These are phyloP conservation scores for Punctoribates punctum DNA, from an alignment of 2,888 invertebrate species.

Conservation along the genomic window DNA sequence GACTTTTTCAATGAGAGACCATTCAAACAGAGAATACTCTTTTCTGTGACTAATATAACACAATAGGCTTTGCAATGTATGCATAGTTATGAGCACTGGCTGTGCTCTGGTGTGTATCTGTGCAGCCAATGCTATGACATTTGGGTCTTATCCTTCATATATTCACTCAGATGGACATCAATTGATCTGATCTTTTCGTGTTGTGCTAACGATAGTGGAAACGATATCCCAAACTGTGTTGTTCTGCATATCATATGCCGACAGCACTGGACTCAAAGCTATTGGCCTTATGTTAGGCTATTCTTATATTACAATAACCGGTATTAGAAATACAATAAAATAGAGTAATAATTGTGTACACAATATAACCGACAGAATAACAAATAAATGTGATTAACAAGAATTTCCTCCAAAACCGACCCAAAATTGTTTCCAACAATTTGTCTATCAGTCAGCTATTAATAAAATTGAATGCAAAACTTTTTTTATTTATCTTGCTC, in stretches of 20 bases:
- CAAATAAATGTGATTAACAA: not conserved
- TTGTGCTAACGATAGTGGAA: conserved; percentile 22
- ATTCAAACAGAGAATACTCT: not conserved
- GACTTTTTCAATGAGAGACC: too few species aligned
- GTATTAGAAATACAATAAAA: conserved; percentile 9
- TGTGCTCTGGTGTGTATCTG: not conserved
- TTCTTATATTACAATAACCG: conserved; percentile 19
- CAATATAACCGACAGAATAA: conserved; percentile 6
- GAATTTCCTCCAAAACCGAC: not conserved
- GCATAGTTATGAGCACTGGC: conserved; percentile 18
- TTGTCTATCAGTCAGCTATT: not conserved
- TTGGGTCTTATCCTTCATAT: conserved; percentile 21
- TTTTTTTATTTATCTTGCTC: not conserved
- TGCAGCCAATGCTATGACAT: not conserved
- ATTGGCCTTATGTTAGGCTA: conserved; percentile 14
- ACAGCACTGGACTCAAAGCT: conserved; percentile 1
- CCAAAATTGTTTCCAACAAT: not conserved
- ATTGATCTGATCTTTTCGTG: conserved; percentile 32
- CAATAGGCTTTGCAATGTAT: not conserved
- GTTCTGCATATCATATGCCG: conserved; percentile 1
- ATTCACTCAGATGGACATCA: conserved; percentile 27
- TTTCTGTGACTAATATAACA: conserved; percentile 3
- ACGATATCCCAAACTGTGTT: conserved; percentile 10
- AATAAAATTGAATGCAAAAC: not conserved
- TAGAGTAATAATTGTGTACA: not conserved